Base-by-base conservation (phyloP, 2,797 vertebrate species). In the Bovichtus variegatus region DNA sequence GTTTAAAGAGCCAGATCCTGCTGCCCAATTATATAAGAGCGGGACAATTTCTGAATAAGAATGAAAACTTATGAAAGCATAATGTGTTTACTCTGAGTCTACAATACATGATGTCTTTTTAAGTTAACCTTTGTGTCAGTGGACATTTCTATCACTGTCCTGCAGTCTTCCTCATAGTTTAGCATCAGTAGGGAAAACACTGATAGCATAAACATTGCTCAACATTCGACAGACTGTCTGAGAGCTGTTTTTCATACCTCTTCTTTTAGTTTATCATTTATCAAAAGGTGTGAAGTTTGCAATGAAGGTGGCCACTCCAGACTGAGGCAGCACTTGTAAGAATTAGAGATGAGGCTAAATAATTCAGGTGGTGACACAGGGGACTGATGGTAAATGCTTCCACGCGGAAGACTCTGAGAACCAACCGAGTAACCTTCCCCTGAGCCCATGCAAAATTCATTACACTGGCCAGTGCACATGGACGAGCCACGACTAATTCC, bases 281-380 rank as follows among this genome's bases (percentile, higher is more conserved):
- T 74, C 13, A 57, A 68, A 89, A 91, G 84, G 92, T 93, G 87
- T 93, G 84, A 92, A 80, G 74, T 88, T 88, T 81, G 78, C 59
- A 55, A 74, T 43, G 65, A 54, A 74, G 61, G 67, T 43, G 44
- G 66, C 50, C 67, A 60, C 80, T 78, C 71, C 68, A 72, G 77
- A 71, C 79, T 15, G 11, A 78, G 61, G 84, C 87, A 82, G 92
- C 70, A 63, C 83, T 84, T 84, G 75, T 91, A 91, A 95, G 86
- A 94, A 96, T 95, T 94, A 93, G 88, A 94, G 84, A 94, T 92
- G 93, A 44, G 40, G 58, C 87, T 96, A 83, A 96, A 96, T 95
- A 92, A 95, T 95, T 94, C 76, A 96, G 88, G 55, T 2, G 18
- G 83, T 88, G 90, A 94, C 91, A 92, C 87, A 88, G 81, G 81